These are phyloP conservation scores for Anthrax anthrax DNA, from an alignment of 2,888 invertebrate genomes.

Conservation along the genomic window DNA sequence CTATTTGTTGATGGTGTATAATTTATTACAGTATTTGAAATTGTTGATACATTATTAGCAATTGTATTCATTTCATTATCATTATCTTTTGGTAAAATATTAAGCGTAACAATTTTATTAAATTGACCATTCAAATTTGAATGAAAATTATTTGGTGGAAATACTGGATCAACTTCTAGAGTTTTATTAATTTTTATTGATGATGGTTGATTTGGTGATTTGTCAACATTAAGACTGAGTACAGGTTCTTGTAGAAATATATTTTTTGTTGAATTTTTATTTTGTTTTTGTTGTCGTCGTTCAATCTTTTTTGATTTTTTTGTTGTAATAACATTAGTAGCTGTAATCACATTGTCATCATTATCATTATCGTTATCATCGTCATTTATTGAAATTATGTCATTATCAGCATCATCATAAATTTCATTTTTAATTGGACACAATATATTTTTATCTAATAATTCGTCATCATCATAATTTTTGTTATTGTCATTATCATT, in stretches of 20 bases:
- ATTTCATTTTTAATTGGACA: background rate
- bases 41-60: slow-evolving; percentile 4
- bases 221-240: slow-evolving; percentile 31
- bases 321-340: background rate
- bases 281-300: background rate
- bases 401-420: background rate
- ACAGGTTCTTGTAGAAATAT: slow-evolving; percentile 34
- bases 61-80: background rate
- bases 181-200: slow-evolving; percentile 32
- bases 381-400: background rate
- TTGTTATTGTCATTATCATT: slow-evolving; percentile 1
- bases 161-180: slow-evolving; percentile 27
- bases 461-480: background rate
- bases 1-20: background rate
- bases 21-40: background rate
- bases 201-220: slow-evolving; percentile 31
- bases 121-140: slow-evolving; percentile 27
- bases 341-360: slow-evolving; percentile 5
- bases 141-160: slow-evolving; percentile 17
- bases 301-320: background rate
- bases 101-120: slow-evolving; percentile 28
- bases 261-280: slow-evolving; percentile 16
- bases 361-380: no score
- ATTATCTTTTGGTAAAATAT: slow-evolving; percentile 16
- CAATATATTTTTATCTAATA: background rate